Evolutionary conservation across 2,797 vertebrate genomes (phyloP), one percentile per base, ranked within the genome.

Genomic region (Malacoctenus gilli): DNA sequence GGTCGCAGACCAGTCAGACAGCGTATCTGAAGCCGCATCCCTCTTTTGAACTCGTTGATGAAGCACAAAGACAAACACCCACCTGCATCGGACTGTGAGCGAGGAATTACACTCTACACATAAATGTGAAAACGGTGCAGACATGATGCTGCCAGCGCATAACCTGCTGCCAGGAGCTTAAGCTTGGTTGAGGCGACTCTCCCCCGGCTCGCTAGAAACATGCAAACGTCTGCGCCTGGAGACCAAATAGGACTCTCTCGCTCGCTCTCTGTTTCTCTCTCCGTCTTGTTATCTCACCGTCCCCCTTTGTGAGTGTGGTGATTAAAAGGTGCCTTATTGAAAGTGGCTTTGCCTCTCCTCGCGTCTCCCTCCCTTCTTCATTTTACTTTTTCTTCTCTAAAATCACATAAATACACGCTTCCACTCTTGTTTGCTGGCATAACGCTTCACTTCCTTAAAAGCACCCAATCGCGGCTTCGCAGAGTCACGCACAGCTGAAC

Each of bases 321-420:
- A 80, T 82, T 77, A 84, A 84, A 82, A 79, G 61, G 65, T 86
- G 53, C 71, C 83, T 72, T 63, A 79, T 81, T 82, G 77, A 82
- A 85, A 86, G 75, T 76, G 68, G 32, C 59, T 66, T 58, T 51
- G 30, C 38, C 28, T 46, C 46, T 50, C 34, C 44, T 59, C 8
- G 5, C 43, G 39, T 61, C 36, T 50, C 12, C 23, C 52, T 66
- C 9, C 25, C 25, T 23, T 46, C 31, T 15, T 56, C 42, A 55
- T 68, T 78, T 65, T 19, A 28, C 44, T 64, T 66, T 68, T 67
- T 63, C 43, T n/a, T 30, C 14, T 23, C 8, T 59, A n/a, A n/a
- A n/a, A n/a, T n/a, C n/a, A n/a, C n/a, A n/a, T n/a, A n/a, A n/a
- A n/a, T n/a, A n/a, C 15, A n/a, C 1, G 55, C 15, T 60, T 38